Evolutionary conservation across 2,113 vertebrate species (phyloP).

Genomic region (Cyprinodon tularosa): DNA sequence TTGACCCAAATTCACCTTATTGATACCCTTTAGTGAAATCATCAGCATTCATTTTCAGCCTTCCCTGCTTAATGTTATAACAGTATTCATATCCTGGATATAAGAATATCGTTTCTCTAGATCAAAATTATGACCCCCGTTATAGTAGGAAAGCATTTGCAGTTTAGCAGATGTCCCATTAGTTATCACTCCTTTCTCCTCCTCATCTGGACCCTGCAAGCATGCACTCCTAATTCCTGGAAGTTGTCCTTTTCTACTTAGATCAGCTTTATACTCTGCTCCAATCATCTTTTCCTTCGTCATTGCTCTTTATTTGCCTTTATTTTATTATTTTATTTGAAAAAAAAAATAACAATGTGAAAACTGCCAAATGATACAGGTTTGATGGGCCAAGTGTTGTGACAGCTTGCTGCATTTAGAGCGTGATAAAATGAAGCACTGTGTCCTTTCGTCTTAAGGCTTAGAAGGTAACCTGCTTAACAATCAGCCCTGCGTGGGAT

Average conservation of each 20-base stretch:
- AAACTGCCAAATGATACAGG: not conserved
- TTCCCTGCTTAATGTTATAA: not conserved
- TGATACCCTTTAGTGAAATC: not conserved
- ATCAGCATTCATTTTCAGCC: not conserved
- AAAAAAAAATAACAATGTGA: not conserved
- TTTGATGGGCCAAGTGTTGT: conserved; percentile 56
- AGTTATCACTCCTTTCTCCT: conserved; percentile 71
- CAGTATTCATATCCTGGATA: conserved; percentile 43
- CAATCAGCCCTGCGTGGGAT: conserved; percentile 59
- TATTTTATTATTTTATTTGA: conserved; percentile 5
- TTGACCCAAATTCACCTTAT: not conserved
- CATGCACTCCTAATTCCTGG: conserved; percentile 50
- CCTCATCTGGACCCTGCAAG: conserved; percentile 36
- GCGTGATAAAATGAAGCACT: conserved; percentile 39
- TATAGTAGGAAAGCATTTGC: conserved; percentile 75
- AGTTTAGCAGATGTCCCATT: conserved; percentile 81
- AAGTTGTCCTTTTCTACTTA: conserved; percentile 36
- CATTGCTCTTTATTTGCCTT: not conserved
- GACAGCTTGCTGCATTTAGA: conserved; percentile 46
- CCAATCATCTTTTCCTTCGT: not conserved
- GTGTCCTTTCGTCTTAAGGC: conserved; percentile 64
- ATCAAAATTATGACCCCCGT: conserved; percentile 79
- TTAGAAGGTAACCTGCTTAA: conserved; percentile 70
- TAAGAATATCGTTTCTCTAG: conserved; percentile 62
- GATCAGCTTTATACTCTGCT: conserved; percentile 23